A percentile compares a stretch with the other conserved stretches of the same genome.
Evolutionary conservation across 2,888 invertebrate species (phyloP).

Genomic region (Pyrrhosoma nymphula): DNA sequence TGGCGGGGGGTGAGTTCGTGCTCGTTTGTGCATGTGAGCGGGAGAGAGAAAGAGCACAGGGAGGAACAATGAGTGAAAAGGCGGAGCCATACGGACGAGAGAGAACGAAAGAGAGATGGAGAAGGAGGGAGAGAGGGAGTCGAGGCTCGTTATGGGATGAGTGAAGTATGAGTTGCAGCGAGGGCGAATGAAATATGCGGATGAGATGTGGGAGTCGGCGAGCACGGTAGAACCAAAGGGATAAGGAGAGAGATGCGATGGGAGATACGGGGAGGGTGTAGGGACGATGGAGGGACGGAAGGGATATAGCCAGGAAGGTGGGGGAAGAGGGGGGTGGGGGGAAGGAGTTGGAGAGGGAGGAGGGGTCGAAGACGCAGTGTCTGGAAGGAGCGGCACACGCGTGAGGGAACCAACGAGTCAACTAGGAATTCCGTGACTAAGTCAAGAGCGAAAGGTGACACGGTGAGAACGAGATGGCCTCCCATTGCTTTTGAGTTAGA

Average conservation of each 20-base stretch:
- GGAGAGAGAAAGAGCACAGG: neutral
- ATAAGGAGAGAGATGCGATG: conserved; percentile 24
- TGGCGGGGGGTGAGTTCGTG: neutral
- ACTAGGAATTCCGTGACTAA: conserved; percentile 16
- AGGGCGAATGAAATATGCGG: conserved; percentile 57
- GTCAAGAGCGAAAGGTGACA: neutral
- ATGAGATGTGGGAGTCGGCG: conserved; percentile 38
- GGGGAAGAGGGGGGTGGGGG: neutral
- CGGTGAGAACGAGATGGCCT: neutral
- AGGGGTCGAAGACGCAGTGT: conserved; percentile 11
- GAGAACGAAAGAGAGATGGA: neutral
- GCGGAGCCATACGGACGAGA: conserved; percentile 19
- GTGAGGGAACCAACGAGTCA: neutral
- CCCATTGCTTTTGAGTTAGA: neutral
- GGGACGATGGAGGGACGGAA: neutral
- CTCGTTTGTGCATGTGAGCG: neutral
- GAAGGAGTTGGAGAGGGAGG: neutral
- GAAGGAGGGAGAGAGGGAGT: neutral
- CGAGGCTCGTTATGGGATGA: conserved; percentile 61
- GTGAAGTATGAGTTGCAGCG: conserved; percentile 62
- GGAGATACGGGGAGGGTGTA: conserved; percentile 28
- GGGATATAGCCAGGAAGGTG: neutral
- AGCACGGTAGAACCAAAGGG: conserved; percentile 48
- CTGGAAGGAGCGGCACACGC: conserved; percentile 42
- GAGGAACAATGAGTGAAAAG: conserved; percentile 59